Base-by-base conservation (phyloP, 2,888 invertebrate genomes). In the Rhorus exstirpatorius region DNA sequence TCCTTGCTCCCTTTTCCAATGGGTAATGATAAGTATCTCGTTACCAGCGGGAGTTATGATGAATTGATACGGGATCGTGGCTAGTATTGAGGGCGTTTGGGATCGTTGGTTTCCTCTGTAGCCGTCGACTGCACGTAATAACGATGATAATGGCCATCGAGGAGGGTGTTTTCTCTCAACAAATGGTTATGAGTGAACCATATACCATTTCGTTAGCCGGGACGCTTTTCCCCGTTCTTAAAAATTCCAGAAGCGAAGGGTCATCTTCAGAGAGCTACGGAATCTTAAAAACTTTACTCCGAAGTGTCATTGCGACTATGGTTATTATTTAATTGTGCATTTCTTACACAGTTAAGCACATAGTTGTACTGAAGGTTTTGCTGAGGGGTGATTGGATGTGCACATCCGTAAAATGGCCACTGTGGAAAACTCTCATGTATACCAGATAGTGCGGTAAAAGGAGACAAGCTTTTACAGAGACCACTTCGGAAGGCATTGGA, bases 1-100 rank as follows among this genome's bases (percentile, higher is more conserved):
- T 60, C 51, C 31, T 19, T 24, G 10, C 17, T 35, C 38, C 46
- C 21, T 46, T 76, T 55, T 14, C 67, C 31, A 26, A 53, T 19
- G 14, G 38, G 85, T 90, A 89, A 90, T 90, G 88, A 90, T 89
- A 89, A 90, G 89, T 89, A 89, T 91, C 90, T 90, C 88, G 89
- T 91, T 90, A 90, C 87, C 53, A 35, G 58, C 61, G 70, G 79
- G 86, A 90, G 86, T 88, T 88, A 89, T 86, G 88, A 89, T 85
- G 89, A 86, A 87, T 89, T 88, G 88, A 88, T 86, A 87, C 83
- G 83, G 83, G 70, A 65, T 31, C 31, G 21, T 24, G 38, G 46
- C 10, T 4, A 35, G 38, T 46, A 44, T 46, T 44, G 21, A 53
- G 44, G 60, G 19, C 14, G 60, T 49, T 49, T 19, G 65, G 35